These are phyloP conservation scores for Puffinus mauretanicus DNA, from an alignment of 2,113 vertebrate genomes.

Conservation along the genomic window DNA sequence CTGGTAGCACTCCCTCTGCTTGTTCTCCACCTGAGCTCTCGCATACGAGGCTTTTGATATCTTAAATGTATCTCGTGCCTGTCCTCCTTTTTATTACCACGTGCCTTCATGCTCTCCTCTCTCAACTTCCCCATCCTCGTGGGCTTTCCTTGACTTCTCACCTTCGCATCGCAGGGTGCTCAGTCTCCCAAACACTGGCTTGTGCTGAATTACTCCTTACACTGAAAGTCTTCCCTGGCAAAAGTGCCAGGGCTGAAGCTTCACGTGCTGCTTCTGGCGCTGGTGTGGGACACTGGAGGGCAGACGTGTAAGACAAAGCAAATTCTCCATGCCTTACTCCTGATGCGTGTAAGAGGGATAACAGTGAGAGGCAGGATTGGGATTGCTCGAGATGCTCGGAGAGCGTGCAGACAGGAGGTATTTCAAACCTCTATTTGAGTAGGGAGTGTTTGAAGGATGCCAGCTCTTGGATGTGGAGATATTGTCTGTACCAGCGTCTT, in stretches of 20 bases:
- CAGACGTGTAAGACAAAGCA: not conserved
- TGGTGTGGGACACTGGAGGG: not conserved
- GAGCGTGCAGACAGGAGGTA: not conserved
- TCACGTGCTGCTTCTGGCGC: not conserved
- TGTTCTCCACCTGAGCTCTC: not conserved
- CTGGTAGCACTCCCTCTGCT: not conserved
- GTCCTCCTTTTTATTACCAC: not conserved
- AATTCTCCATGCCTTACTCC: not conserved
- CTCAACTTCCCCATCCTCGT: not conserved
- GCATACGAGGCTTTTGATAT: not conserved
- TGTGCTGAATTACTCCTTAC: not conserved
- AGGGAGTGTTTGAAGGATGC: not conserved
- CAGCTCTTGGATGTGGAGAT: not conserved
- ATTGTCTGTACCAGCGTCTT: fast-evolving
- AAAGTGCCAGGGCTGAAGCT: not conserved
- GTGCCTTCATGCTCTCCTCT: not conserved
- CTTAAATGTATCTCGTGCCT: not conserved
- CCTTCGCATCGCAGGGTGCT: not conserved
- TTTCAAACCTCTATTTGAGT: not conserved
- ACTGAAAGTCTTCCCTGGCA: not conserved
- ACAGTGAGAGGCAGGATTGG: not conserved
- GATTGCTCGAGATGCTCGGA: fast-evolving
- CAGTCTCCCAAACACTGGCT: fast-evolving
- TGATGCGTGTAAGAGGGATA: not conserved
- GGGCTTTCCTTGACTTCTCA: not conserved